Evolutionary conservation across 2,888 invertebrate species (phyloP).

Genomic region (Pandemis heparana): DNA sequence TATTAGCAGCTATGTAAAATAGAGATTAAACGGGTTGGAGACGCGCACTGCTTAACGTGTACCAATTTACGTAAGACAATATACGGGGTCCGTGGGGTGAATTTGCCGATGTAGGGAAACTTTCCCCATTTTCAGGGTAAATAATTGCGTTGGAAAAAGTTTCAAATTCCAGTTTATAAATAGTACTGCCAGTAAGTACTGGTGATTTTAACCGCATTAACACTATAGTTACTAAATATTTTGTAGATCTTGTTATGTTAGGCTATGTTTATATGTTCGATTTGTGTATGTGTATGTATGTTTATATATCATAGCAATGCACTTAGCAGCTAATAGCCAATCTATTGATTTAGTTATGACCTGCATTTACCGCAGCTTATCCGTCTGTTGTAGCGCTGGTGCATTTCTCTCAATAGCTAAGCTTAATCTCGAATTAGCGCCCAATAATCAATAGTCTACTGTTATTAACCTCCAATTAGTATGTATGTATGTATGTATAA

Average conservation of each 20-base stretch:
- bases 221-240: too few relatives aligned
- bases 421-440: not conserved
- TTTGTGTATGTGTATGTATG: too few relatives aligned
- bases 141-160: not conserved
- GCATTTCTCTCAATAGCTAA: not conserved
- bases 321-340: not conserved
- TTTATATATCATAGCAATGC: not conserved
- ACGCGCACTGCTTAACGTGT: conserved; percentile 1
- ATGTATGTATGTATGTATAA: too few relatives aligned
- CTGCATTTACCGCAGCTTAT: not conserved
- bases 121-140: not conserved
- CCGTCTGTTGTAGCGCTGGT: not conserved
- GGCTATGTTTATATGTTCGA: too few relatives aligned
- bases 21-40: conserved; percentile 19
- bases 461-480: not conserved
- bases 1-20: conserved; percentile 29
- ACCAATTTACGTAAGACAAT: conserved; percentile 11
- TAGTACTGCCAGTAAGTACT: too few relatives aligned
- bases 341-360: not conserved
- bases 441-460: too few relatives aligned
- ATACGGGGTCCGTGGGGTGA: not conserved
- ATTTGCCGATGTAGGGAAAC: not conserved
- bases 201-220: too few relatives aligned
- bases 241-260: too few relatives aligned
- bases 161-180: too few relatives aligned